Evolutionary conservation across 2,113 vertebrate genomes (phyloP).

Genomic region (Anser cygnoides): DNA sequence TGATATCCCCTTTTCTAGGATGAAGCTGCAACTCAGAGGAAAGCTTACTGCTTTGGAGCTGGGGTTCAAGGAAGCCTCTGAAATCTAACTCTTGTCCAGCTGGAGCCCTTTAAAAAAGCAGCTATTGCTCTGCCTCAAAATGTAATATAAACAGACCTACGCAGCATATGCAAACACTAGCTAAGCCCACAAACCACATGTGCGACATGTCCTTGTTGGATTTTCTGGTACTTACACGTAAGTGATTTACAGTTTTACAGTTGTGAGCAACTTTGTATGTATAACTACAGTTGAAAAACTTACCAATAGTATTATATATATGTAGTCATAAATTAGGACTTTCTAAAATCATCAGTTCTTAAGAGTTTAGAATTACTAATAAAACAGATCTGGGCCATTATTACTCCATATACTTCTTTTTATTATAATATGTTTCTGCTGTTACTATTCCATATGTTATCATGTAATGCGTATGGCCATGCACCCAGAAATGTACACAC

Average conservation of each 20-base stretch:
- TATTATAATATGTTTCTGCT: background rate
- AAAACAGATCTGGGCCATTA: background rate
- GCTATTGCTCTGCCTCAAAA: background rate
- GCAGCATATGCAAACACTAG: background rate
- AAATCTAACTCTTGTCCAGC: background rate
- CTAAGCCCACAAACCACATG: background rate
- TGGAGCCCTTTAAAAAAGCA: background rate
- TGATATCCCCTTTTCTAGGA: background rate
- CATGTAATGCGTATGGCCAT: background rate
- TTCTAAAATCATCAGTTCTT: background rate
- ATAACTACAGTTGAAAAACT: background rate
- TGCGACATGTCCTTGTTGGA: background rate
- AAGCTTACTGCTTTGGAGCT: background rate
- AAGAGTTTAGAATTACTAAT: background rate
- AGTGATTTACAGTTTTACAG: background rate
- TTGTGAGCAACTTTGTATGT: background rate
- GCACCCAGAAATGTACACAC: background rate
- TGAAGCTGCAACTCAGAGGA: background rate
- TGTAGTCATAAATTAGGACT: background rate
- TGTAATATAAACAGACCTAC: background rate
- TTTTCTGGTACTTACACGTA: background rate
- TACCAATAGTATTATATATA: background rate
- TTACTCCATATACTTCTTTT: background rate
- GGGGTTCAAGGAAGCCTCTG: background rate
- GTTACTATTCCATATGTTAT: background rate